Evolutionary conservation across 2,797 vertebrate species (phyloP), one percentile per base, ranked within the genome.

Genomic region (Pteronotus mesoamericanus): DNA sequence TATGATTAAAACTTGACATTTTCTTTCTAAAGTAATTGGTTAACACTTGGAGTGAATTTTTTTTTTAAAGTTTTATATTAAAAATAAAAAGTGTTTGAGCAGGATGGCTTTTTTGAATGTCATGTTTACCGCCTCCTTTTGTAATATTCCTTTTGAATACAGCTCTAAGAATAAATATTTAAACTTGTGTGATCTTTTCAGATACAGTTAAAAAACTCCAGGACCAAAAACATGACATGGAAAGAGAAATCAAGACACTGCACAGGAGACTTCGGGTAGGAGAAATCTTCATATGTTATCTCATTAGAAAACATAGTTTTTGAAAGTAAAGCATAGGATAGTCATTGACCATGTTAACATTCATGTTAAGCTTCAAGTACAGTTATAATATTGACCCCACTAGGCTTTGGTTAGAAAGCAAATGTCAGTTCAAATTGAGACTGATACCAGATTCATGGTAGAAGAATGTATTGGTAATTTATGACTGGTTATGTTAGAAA

Each of bases 211-310:
- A 99, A 98, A 99, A 99, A 97, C 99, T 99, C 90, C 99, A 99
- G 96, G 99, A 99, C 97, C 99, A 99, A 98, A 99, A 99, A 87
- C 99, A 99, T 48, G 99, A 99, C 98, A 99, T 99, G 99, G 99
- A 99, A 97, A 98, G 99, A 97, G 99, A 99, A 97, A 99, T 99
- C 77, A 99, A 99, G 98, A 99, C 99, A 80, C 99, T 99, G 46
- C 99, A 99, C 95, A 98, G 99, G 94, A 99, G 99, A 93, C 98
- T 99, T 64, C 99, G 99, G 99, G 99, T 99, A 98, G 55, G 98
- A 91, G 78, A 86, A 94, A 72, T 42, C 12, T 0, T 7, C 79
- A 34, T 22, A 2, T 22, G 1, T 77, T 59, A 9, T 29, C 57
- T 91, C 9, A 1, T 64, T 44, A 68, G 88, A 29, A 71, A 37